A percentile compares a stretch with the other conserved stretches of the same genome.
Evolutionary conservation across 53 echinoderm and acorn worm genomes (phyloP).

Genomic region (Echinarachnius parma): DNA sequence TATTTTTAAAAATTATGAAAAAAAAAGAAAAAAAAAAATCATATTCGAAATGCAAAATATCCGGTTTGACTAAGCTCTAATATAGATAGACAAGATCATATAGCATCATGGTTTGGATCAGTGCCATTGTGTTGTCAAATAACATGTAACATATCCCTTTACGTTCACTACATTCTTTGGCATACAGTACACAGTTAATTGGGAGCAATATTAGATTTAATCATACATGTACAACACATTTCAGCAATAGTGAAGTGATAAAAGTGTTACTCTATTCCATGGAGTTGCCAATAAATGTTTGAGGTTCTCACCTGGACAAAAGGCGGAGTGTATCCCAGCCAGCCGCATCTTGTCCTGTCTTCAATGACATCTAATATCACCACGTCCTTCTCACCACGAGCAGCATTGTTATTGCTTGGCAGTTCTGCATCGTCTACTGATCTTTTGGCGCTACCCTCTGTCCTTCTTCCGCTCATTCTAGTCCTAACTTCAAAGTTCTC

Average conservation of each 20-base stretch:
- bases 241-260: too few species aligned
- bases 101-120: constrained; percentile 81
- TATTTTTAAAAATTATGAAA: too few species aligned
- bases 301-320: constrained; percentile 15
- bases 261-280: not conserved
- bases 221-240: too few species aligned
- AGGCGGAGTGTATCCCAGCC: constrained; percentile 6
- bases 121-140: constrained; percentile 62
- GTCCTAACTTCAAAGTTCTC: not conserved
- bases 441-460: not conserved
- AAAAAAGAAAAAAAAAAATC: too few species aligned
- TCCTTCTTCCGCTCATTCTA: not conserved
- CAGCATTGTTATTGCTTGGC: not conserved
- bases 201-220: too few species aligned
- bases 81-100: constrained; percentile 88
- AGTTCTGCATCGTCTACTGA: not conserved
- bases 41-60: constrained; percentile 83
- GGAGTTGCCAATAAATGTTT: not conserved
- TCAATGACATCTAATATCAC: not conserved
- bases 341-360: constrained; percentile 5
- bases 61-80: constrained; percentile 62
- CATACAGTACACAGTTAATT: too few species aligned
- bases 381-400: not conserved
- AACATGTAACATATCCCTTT: constrained; percentile 77
- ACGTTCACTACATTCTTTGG: too few species aligned